Evolutionary conservation across 1,140 invertebrate species (phyloP).

Genomic region (Anoplophora glabripennis): DNA sequence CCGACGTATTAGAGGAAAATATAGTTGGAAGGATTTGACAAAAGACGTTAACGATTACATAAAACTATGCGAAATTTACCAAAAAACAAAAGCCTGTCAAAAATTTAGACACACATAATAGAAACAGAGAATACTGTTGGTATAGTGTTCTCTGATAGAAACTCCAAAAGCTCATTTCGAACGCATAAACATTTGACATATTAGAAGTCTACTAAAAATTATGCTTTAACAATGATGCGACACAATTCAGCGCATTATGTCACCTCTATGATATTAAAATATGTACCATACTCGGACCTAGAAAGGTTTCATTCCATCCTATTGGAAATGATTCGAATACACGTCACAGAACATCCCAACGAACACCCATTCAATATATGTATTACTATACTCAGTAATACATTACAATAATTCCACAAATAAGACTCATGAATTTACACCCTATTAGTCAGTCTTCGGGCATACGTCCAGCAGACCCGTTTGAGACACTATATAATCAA

Average conservation of each 20-base stretch:
- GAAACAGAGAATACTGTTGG: conserved; percentile 14
- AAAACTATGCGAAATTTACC: conserved; percentile 19
- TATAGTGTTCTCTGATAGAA: too few relatives aligned
- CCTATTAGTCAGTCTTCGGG: too few relatives aligned
- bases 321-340: conserved; percentile 21
- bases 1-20: conserved; percentile 17
- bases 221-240: conserved; percentile 13
- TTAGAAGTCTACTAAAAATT: conserved; percentile 16
- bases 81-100: conserved; percentile 24
- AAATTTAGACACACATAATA: conserved; percentile 12
- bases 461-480: too few relatives aligned
- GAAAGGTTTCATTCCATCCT: conserved; percentile 30
- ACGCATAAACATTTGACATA: conserved; percentile 19
- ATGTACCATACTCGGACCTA: conserved; percentile 19
- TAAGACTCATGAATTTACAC: conserved; percentile 29
- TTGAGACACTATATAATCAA: too few relatives aligned
- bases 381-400: conserved; percentile 23
- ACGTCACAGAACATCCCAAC: conserved; percentile 16
- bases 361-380: conserved; percentile 22
- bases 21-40: conserved; percentile 17
- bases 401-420: conserved; percentile 26
- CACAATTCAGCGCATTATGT: conserved; percentile 8
- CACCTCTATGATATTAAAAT: conserved; percentile 15
- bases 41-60: conserved; percentile 16
- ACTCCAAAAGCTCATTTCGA: conserved; percentile 15